Conservation (phyloP, 2,113 vertebrate species). For the Engraulis encrasicolus region DNA sequence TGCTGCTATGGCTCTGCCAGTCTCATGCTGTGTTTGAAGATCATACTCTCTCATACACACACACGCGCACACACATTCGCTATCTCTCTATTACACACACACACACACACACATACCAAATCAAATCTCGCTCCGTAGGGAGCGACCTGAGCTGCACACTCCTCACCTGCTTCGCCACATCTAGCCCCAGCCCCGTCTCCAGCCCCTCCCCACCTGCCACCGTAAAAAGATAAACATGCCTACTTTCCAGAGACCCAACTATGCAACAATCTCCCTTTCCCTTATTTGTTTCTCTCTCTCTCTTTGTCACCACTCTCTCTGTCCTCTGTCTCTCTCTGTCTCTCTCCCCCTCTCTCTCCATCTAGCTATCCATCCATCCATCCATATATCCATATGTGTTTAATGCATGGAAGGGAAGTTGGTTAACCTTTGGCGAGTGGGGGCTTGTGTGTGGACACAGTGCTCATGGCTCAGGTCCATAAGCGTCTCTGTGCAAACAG, state of each 20-base stretch:
- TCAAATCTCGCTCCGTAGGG: slow-evolving; percentile 37
- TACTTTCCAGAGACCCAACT: slow-evolving; percentile 24
- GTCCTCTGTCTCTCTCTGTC: not conserved
- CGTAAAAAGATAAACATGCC: slow-evolving; percentile 21
- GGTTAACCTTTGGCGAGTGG: slow-evolving; percentile 28
- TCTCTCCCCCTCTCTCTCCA: not conserved
- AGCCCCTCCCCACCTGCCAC: slow-evolving; percentile 18
- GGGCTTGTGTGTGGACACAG: slow-evolving; percentile 41
- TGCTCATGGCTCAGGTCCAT: slow-evolving; percentile 5
- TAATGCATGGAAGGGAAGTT: slow-evolving; percentile 36
- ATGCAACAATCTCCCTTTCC: slow-evolving; percentile 28
- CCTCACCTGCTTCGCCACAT: not conserved
- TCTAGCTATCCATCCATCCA: too few species aligned
- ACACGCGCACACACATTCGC: not conserved
- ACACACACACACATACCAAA: not conserved
- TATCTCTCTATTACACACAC: not conserved
- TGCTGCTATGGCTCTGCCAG: slow-evolving; percentile 49
- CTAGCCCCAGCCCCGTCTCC: not conserved
- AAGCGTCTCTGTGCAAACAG: slow-evolving; percentile 44
- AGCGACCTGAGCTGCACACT: slow-evolving; percentile 28
- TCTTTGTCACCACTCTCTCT: not conserved
- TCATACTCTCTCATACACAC: not conserved
- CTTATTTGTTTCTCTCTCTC: not conserved
- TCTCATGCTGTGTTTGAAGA: slow-evolving; percentile 45
- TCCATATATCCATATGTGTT: not conserved